Evolutionary conservation across 2,797 vertebrate genomes (phyloP), one percentile per base, ranked within the genome.

Genomic region (Microcaecilia unicolor): DNA sequence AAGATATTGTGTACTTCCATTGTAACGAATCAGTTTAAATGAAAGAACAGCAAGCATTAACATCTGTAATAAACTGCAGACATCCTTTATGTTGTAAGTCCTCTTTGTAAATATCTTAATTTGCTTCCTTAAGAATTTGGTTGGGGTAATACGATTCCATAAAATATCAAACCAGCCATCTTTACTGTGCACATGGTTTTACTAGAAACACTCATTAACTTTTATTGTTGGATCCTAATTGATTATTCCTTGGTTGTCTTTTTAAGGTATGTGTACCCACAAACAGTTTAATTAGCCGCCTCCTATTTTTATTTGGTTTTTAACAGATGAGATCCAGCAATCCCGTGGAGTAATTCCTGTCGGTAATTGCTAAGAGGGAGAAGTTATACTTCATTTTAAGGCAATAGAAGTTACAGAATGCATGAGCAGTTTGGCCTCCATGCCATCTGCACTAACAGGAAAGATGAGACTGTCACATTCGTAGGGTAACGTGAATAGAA

Each of bases 11-110:
- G 31, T 52, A 58, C 58, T 60, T 26, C 38, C 41, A 28, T 16
- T 24, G 34, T 51, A 65, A 72, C 58, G 33, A 70, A 24, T 44
- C 57, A 60, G 47, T 59, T 38, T 43, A 34, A 54, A 59, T 51
- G 24, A 60, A 55, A 63, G 45, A 35, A 55, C 25, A 29, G 59
- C 57, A 49, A 22, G 15, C 28, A 70, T 63, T 60, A 51, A 60
- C 61, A 31, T 19, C 4, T 1, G 10, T 27, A 41, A 43, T 48
- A 61, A 49, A 45, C 34, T 41, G 20, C 23, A 8, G 33, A 43
- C 25, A 22, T 2, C 40, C 54, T 64, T 68, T 48, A 53, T 34
- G 15, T 35, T 46, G 26, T 6, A 20, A 44, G 41, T 12, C 42
- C 34, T 29, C 28, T 41, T 58, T 26, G 34, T 35, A 48, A 34